Evolutionary conservation across 2,113 vertebrate species (phyloP), one percentile per base, ranked within the genome.

Genomic region (Jaculus jaculus): DNA sequence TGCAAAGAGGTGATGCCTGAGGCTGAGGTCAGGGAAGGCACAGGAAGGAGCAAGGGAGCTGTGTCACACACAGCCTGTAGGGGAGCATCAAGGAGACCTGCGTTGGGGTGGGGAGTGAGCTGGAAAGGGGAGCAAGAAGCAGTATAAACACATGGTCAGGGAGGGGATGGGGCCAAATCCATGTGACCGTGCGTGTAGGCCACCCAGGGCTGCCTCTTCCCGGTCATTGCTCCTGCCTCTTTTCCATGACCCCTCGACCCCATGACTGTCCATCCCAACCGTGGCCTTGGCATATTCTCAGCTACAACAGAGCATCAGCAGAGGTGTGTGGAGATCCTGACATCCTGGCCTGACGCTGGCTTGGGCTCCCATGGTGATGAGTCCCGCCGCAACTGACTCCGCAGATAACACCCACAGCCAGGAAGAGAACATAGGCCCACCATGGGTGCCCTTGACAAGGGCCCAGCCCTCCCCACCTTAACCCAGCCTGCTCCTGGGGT

Each of bases 401-500:
- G 66, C n/a, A 54, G 81, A 61, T 20, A 79, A 51, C 18, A n/a
- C 9, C 32, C 84, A 13, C 0, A 16, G 16, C 8, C 3, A 30
- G 37, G 54, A 37, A 85, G 74, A 4, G 9, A 32, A 8, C 58
- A 3, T 8, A 69, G 26, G 3, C 77, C 47, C 3, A 0, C 69
- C 24, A 0, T 20, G 30, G 75, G 58, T 17, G 28, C 32, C 28
- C 24, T 80, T 16, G 61, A 1, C 24, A 23, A 15, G 61, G 32
- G 4, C 24, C 23, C 3, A 1, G 58, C 28, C 9, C 1, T 0
- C 9, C 74, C 77, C 7, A 26, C 28, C 20, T 68, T 39, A 77
- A 65, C 28, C 80, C 39, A 10, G 2, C n/a, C 83, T 11, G 1
- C 24, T 37, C 39, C 66, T 34, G 63, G 54, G 68, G 37, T 66